These are phyloP conservation scores for Eupristina koningsbergeri DNA, from an alignment of 1,140 invertebrate genomes.

Conservation along the genomic window DNA sequence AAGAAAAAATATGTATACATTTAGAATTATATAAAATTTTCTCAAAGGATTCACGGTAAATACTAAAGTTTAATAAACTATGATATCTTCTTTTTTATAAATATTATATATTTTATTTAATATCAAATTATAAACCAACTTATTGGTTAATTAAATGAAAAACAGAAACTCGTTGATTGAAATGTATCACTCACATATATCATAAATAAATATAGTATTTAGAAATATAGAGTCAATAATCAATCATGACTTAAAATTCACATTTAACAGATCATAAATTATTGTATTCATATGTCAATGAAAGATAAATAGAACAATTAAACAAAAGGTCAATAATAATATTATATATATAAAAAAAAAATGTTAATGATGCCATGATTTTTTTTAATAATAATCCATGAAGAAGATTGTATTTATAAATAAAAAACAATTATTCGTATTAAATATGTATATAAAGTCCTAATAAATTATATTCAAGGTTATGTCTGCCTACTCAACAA, in stretches of 20 bases:
- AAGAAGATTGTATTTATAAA: conserved; percentile 51
- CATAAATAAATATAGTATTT: neutral
- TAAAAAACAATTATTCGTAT: conserved; percentile 57
- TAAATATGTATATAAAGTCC: conserved; percentile 53
- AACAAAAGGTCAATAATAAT: too few relatives aligned
- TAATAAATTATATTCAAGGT: conserved; percentile 53
- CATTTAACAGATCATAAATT: neutral
- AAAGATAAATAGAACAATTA: too few relatives aligned
- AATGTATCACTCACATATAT: neutral
- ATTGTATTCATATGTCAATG: too few relatives aligned
- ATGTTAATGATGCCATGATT: neutral
- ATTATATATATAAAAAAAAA: neutral
- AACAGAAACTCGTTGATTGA: neutral
- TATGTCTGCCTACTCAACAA: neutral
- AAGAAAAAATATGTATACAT: neutral
- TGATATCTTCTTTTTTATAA: too few relatives aligned
- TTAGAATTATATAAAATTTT: too few relatives aligned
- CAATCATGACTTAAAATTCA: too few relatives aligned
- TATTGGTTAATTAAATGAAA: neutral
- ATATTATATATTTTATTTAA: neutral
- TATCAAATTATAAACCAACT: neutral
- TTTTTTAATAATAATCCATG: neutral
- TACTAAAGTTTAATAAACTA: too few relatives aligned
- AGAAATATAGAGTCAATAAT: neutral
- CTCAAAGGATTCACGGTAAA: too few relatives aligned